Base-by-base conservation (phyloP, 2,888 invertebrate species). In the Pogonocherus hispidulus region DNA sequence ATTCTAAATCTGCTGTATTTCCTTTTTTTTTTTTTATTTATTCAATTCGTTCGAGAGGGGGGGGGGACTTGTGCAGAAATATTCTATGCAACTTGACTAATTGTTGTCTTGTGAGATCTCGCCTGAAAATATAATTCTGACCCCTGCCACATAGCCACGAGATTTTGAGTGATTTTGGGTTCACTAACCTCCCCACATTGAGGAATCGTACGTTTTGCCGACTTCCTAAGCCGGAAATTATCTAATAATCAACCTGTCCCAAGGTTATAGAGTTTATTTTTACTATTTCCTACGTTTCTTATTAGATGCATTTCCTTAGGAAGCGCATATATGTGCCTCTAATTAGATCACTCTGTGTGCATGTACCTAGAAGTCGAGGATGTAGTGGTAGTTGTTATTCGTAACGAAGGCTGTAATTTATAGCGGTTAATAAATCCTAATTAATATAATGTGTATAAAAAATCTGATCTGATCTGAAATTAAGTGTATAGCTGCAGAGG, bases 211-310 rank as follows among this genome's bases (percentile, higher is more conserved):
- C 47, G 32, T 47, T 47, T 59, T 22, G 49, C 47, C 49, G 32
- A 19, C 47, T 59, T 47, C 27, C 32, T 59, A 47, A 52, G 64
- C 68, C 68, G 68, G 68, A 68, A 68, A 54, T 66, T 59, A 52
- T 47, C 60, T 68, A 65, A 46, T 56, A 59, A 67, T 63, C 52
- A 54, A 37, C 59, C 47, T 59, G 64, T 59, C 47, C 59, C 68
- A 49, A 64, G 64, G 68, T 68, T 64, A n/a, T n/a, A 35, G 54
- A 60, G 41, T 47, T 60, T 19, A 47, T 49, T 59, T 47, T 46
- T 19, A 32, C 27, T n/a, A 1, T n/a, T 23, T 32, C 23, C 8
- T 44, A 44, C 18, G 9, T 22, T 41, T 44, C 20, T 35, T 47
- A 46, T 57, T 57, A 41, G 18, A 41, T 22, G 11, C 9, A 52